phyloP scores from a whole-genome alignment of 2,888 invertebrate species.

The Globia sparganii region DNA sequence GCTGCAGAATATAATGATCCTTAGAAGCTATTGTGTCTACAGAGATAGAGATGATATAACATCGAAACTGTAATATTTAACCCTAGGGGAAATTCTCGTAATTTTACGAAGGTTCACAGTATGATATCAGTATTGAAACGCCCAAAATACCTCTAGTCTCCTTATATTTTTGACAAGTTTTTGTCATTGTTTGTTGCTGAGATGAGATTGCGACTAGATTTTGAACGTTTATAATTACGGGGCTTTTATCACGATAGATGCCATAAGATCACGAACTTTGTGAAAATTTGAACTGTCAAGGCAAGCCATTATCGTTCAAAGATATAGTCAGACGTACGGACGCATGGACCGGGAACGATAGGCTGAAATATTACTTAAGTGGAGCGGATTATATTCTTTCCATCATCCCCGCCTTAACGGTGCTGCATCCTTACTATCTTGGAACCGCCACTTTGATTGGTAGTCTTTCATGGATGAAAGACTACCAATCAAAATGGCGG shows the following conservation, averaged over 20 bases:
- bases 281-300: neutral
- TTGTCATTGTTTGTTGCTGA: too few species aligned
- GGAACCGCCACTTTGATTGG: too few species aligned
- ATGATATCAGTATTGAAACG: too few species aligned
- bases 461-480: too few species aligned
- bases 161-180: too few species aligned
- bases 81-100: neutral
- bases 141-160: too few species aligned
- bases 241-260: too few species aligned
- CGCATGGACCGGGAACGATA: neutral
- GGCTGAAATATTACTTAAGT: neutral
- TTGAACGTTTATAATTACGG: neutral
- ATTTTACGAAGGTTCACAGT: too few species aligned
- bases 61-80: neutral
- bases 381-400: neutral
- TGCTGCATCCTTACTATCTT: neutral
- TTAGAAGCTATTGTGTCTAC: neutral
- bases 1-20: constrained; percentile 15
- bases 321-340: neutral
- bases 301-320: neutral
- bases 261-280: neutral
- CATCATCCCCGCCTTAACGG: neutral
- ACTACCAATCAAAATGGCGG: constrained; percentile 12
- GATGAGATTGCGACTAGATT: too few species aligned
- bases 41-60: neutral